A percentile compares a stretch with the other conserved stretches of the same genome.
Evolutionary conservation across 92 coral and sea anemone genomes (phyloP).

Genomic region (Epizoanthus stellaris): DNA sequence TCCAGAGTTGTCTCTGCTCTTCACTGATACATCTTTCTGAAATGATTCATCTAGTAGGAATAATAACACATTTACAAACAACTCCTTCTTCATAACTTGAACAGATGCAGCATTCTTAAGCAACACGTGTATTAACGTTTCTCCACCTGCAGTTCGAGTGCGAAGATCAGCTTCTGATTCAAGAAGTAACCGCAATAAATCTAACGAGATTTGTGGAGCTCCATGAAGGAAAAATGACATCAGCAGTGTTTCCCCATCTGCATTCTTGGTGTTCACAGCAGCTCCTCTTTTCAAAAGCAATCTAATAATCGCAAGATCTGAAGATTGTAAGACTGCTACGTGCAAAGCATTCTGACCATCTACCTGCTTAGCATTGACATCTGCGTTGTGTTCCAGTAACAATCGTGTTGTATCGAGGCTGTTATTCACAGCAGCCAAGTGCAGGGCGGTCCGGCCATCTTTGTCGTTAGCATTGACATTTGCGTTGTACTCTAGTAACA

Average conservation of each 20-base stretch:
- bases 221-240: background rate
- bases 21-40: background rate
- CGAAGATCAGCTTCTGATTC: background rate
- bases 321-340: background rate
- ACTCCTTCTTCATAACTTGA: background rate
- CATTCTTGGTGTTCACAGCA: background rate
- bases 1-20: background rate
- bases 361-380: background rate
- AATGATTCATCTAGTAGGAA: background rate
- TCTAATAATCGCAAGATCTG: background rate
- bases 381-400: constrained; percentile 12
- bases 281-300: background rate
- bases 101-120: background rate
- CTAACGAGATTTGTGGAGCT: background rate
- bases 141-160: background rate
- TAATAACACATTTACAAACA: background rate
- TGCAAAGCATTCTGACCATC: background rate
- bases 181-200: background rate
- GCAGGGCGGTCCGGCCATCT: too few relatives aligned
- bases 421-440: too few relatives aligned
- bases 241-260: background rate
- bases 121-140: background rate
- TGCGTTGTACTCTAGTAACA: too few relatives aligned
- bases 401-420: background rate
- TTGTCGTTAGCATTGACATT: too few relatives aligned